phyloP scores from a whole-genome alignment of 1,140 invertebrate genomes.

The Mycetomoellerius zeteki region DNA sequence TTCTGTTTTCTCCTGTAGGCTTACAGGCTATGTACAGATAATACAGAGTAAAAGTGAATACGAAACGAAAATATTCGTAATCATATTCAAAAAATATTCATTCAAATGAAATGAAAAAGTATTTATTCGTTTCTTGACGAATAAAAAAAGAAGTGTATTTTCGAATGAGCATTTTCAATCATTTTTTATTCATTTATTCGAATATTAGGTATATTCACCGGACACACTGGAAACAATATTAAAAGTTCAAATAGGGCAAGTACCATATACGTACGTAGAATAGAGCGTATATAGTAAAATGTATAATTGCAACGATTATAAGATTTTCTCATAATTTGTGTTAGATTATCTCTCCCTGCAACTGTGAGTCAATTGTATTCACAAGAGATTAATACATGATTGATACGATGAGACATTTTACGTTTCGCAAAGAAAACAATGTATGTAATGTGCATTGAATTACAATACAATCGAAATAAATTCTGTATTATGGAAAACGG shows the following conservation, averaged over 20 bases:
- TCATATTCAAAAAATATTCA: no score
- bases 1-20: no score
- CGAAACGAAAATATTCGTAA: no score
- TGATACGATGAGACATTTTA: neutral
- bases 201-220: no score
- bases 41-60: no score
- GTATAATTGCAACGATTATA: neutral
- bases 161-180: no score
- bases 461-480: neutral
- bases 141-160: no score
- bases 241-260: conserved; percentile 15
- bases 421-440: neutral
- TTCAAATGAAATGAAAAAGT: no score
- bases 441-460: neutral
- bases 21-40: no score
- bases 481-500: neutral
- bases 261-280: neutral
- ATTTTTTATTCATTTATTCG: no score
- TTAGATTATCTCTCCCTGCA: neutral
- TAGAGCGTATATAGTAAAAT: no score
- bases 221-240: conserved; percentile 26
- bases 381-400: neutral
- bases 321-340: neutral
- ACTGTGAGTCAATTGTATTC: neutral
- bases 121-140: no score